A percentile compares a stretch with the other conserved stretches of the same genome.
These are phyloP conservation scores for Papilio dardanus DNA, from an alignment of 1,140 invertebrate genomes.

Conservation along the genomic window DNA sequence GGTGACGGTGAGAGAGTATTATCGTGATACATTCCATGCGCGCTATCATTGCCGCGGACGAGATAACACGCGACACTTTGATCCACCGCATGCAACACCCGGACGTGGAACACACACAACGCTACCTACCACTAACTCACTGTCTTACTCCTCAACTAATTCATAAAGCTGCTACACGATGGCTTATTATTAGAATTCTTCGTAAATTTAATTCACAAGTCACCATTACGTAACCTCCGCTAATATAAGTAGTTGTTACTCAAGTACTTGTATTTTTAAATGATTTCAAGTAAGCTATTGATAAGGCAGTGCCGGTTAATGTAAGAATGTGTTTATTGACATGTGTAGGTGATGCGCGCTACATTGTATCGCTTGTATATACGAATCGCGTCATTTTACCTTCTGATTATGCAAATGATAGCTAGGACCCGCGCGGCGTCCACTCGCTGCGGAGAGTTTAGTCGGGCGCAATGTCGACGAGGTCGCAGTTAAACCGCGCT, in stretches of 20 bases:
- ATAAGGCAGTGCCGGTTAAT: neutral
- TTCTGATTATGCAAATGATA: slow-evolving; percentile 1
- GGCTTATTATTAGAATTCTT: no score
- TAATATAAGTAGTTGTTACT: neutral
- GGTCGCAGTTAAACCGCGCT: neutral
- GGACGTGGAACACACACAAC: neutral
- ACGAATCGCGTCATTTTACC: neutral
- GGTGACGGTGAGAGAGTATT: neutral
- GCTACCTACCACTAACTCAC: neutral
- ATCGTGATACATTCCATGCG: neutral
- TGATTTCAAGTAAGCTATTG: neutral
- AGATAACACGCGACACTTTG: neutral
- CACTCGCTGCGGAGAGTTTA: neutral
- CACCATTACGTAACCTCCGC: no score
- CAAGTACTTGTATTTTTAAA: neutral
- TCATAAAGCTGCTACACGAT: no score
- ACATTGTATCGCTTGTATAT: neutral
- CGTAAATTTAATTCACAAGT: no score
- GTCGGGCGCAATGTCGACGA: slow-evolving; percentile 4
- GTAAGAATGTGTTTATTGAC: neutral
- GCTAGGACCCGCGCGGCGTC: neutral
- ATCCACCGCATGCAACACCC: neutral
- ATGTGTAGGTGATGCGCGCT: neutral
- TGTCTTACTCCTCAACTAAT: no score
- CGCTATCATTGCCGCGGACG: neutral